A percentile compares a stretch with the other conserved stretches of the same genome.
These are phyloP conservation scores for Anaspis maculata DNA, from an alignment of 2,888 invertebrate genomes.

Conservation along the genomic window DNA sequence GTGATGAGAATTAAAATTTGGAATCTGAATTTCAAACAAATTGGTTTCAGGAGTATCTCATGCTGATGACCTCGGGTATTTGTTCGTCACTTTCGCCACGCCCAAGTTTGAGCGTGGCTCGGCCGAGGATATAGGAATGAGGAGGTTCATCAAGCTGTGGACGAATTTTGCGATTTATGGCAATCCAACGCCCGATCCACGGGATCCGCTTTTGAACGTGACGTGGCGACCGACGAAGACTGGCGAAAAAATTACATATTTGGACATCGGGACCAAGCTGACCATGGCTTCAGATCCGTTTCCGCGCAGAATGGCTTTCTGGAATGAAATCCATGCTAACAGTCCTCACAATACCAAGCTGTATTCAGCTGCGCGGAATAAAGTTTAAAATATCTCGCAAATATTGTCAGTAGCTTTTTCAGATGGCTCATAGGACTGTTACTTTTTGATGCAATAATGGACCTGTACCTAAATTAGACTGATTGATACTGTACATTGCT, in stretches of 20 bases:
- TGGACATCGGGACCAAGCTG: conserved; percentile 1
- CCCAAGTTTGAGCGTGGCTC: background rate
- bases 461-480: too few relatives aligned
- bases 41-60: conserved; percentile 2
- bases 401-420: too few relatives aligned
- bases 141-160: conserved; percentile 1
- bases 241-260: background rate
- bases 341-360: too few relatives aligned
- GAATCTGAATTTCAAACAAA: background rate
- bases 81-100: conserved; percentile 1
- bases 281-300: background rate
- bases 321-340: background rate
- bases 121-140: background rate
- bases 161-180: conserved; percentile 3
- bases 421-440: too few relatives aligned
- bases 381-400: too few relatives aligned
- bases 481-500: too few relatives aligned
- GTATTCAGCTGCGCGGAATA: too few relatives aligned
- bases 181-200: conserved; percentile 2
- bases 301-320: conserved; percentile 1
- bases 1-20: background rate
- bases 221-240: conserved; percentile 1
- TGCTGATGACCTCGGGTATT: conserved; percentile 1
- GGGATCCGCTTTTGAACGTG: conserved; percentile 2
- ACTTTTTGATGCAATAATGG: too few relatives aligned